Conservation (phyloP, 2,797 vertebrate genomes). For the Enteromius argenteus region DNA sequence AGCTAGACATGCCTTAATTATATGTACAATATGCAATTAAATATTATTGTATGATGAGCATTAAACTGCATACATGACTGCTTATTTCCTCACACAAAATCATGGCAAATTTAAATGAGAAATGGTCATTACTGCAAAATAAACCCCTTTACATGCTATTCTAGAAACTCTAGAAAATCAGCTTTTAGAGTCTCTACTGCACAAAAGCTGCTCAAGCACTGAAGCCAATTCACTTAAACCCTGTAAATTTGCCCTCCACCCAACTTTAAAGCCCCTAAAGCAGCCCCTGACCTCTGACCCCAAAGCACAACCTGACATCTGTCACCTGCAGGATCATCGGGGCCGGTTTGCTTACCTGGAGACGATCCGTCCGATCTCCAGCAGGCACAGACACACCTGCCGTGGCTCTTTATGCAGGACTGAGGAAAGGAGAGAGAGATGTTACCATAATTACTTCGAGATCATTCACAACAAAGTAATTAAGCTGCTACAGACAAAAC, state of each 20-base stretch:
- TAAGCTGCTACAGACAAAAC: neutral
- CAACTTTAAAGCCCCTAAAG: slow-evolving; percentile 32
- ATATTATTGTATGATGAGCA: neutral
- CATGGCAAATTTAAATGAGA: neutral
- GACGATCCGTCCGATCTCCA: slow-evolving; percentile 94
- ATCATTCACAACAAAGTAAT: neutral
- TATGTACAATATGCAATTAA: neutral
- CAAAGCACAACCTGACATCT: slow-evolving; percentile 6
- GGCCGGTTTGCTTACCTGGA: slow-evolving; percentile 81
- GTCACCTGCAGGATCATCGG: neutral
- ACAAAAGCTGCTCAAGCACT: neutral
- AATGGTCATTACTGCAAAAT: neutral
- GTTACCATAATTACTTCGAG: neutral
- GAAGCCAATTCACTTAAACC: neutral
- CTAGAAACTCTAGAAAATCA: neutral
- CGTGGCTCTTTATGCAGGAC: slow-evolving; percentile 97
- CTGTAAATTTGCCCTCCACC: neutral
- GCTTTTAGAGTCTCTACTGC: too few relatives aligned
- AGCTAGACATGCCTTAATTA: neutral
- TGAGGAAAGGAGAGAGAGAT: slow-evolving; percentile 59
- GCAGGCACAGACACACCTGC: slow-evolving; percentile 95
- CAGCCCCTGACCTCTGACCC: slow-evolving; percentile 1
- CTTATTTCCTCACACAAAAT: neutral
- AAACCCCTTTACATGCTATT: neutral
- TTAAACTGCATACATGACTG: neutral